Conservation (phyloP, 1,140 invertebrate species). For the Drosophila busckii region DNA sequence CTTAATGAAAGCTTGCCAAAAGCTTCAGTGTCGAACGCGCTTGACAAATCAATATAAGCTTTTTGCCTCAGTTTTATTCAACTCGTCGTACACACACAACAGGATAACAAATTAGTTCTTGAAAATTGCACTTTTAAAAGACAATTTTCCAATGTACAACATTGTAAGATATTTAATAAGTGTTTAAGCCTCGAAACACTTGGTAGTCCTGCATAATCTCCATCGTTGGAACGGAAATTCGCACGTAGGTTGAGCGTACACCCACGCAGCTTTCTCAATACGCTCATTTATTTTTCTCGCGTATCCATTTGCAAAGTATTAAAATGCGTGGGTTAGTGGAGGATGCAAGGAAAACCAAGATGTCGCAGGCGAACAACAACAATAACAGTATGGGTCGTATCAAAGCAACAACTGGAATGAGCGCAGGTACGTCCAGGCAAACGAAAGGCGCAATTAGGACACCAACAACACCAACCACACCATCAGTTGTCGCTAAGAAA, state of each 20-base stretch:
- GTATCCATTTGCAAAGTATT: constrained; percentile 38
- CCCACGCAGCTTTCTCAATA: constrained; percentile 16
- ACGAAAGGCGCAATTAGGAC: constrained; percentile 37
- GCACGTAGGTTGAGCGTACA: constrained; percentile 18
- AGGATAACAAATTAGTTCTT: constrained; percentile 50
- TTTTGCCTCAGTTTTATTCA: constrained; percentile 56
- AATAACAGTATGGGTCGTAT: constrained; percentile 28
- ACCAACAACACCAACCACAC: constrained; percentile 31
- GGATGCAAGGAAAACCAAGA: constrained; percentile 66
- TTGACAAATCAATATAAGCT: constrained; percentile 64
- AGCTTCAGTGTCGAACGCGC: constrained; percentile 30
- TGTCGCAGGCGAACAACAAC: constrained; percentile 49
- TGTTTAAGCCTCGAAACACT: neutral
- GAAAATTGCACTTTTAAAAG: too few species aligned
- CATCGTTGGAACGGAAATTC: neutral
- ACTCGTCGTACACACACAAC: constrained; percentile 61
- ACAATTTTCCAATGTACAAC: constrained; percentile 4
- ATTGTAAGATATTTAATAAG: constrained; percentile 1
- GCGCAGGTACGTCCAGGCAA: constrained; percentile 48
- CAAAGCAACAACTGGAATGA: constrained; percentile 16
- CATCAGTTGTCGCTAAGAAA: constrained; percentile 26
- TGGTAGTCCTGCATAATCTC: neutral
- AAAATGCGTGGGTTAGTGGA: constrained; percentile 74
- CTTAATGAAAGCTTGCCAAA: constrained; percentile 26
- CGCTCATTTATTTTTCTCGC: constrained; percentile 28